Evolutionary conservation across 1,140 invertebrate genomes (phyloP).

Genomic region (Marisa cornuarietis): DNA sequence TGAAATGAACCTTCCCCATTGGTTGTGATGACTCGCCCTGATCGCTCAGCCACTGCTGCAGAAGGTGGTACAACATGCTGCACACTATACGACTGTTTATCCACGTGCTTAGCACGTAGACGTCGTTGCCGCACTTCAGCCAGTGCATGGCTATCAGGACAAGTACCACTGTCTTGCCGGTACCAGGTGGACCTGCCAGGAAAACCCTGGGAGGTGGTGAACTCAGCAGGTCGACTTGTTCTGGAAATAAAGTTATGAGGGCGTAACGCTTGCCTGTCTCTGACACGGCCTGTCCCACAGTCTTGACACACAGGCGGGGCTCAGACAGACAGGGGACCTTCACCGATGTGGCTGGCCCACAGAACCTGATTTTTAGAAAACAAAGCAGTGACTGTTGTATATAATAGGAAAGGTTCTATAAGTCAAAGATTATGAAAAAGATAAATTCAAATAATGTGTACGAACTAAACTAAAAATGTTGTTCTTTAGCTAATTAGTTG

Average conservation of each 20-base stretch:
- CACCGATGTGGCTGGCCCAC: background rate
- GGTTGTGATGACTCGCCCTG: no score
- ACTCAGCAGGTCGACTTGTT: background rate
- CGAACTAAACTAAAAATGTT: background rate
- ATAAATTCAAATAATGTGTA: background rate
- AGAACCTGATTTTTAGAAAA: background rate
- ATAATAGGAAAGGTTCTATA: background rate
- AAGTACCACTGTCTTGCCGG: background rate
- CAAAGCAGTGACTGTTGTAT: background rate
- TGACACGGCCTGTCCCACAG: background rate
- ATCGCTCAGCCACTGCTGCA: no score
- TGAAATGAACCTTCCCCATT: no score
- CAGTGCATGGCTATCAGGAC: background rate
- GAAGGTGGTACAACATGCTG: no score
- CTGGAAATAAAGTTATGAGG: background rate
- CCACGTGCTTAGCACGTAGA: background rate
- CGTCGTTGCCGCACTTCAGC: background rate
- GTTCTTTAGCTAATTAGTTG: no score
- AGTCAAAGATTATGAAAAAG: background rate
- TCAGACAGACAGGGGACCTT: background rate
- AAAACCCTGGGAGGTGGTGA: background rate
- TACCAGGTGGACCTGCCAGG: background rate
- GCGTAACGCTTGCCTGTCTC: background rate
- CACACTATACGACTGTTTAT: background rate
- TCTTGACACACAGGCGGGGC: background rate